phyloP scores from a whole-genome alignment of 2,888 invertebrate species.

The Aporophyla nigra region DNA sequence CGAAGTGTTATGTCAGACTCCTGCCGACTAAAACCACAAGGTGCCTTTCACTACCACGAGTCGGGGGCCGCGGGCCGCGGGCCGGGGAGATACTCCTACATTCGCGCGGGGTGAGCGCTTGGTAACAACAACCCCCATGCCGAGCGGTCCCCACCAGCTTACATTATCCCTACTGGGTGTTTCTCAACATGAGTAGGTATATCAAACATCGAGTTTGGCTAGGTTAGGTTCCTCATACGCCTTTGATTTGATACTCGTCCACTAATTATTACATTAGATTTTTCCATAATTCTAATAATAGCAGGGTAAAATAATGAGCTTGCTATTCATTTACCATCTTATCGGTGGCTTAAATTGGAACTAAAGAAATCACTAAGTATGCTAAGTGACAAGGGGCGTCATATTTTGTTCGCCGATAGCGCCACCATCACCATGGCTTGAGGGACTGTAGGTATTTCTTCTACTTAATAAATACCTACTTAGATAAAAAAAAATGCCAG shows the following conservation, averaged over 20 bases:
- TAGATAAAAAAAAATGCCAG: not conserved
- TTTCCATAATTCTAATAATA: constrained; percentile 2
- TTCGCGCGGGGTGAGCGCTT: not conserved
- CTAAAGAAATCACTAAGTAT: constrained; percentile 13
- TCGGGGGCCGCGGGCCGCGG: not conserved
- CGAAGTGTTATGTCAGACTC: not conserved
- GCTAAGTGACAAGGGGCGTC: constrained; percentile 1
- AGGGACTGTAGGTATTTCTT: not conserved
- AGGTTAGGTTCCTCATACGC: too few species aligned
- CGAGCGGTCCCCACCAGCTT: not conserved
- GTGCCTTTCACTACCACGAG: not conserved
- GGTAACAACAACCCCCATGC: not conserved
- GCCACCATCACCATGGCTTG: not conserved
- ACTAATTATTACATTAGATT: not conserved
- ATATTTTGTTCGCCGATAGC: constrained; percentile 12
- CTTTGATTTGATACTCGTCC: not conserved
- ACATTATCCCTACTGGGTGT: not conserved
- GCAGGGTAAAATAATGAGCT: not conserved
- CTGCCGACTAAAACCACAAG: not conserved
- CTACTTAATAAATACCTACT: not conserved
- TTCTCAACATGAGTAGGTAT: too few species aligned
- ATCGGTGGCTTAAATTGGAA: not conserved
- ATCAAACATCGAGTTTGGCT: not conserved
- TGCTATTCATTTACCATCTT: not conserved
- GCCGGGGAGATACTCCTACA: not conserved